Evolutionary conservation across 2,888 invertebrate species (phyloP).

Genomic region (Theodoxus fluviatilis): DNA sequence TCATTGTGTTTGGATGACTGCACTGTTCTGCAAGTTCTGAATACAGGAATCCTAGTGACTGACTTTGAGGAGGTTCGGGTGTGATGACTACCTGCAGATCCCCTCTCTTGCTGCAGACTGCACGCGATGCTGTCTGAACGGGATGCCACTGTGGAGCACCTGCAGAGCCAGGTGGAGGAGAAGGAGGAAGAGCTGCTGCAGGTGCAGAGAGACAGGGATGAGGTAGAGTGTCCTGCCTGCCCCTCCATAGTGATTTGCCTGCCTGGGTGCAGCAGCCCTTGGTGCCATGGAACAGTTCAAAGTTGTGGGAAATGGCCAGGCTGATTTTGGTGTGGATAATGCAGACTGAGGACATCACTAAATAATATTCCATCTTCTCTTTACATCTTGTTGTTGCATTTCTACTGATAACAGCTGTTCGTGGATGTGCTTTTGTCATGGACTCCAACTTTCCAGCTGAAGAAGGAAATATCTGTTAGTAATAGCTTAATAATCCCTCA

Average conservation of each 20-base stretch:
- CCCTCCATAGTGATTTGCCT: not conserved
- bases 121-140: slow-evolving; percentile 32
- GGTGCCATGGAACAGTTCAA: not conserved
- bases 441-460: too few relatives aligned
- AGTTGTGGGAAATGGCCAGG: too few relatives aligned
- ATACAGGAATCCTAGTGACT: too few relatives aligned
- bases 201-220: slow-evolving; percentile 36
- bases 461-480: too few relatives aligned
- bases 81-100: not conserved
- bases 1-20: not conserved
- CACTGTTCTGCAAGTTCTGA: too few relatives aligned
- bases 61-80: too few relatives aligned
- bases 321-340: not conserved
- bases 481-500: too few relatives aligned
- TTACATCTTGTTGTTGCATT: too few relatives aligned
- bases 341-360: not conserved
- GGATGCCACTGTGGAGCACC: slow-evolving; percentile 26
- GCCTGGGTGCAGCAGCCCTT: not conserved
- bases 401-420: too few relatives aligned
- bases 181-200: slow-evolving; percentile 43
- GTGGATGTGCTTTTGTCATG: too few relatives aligned
- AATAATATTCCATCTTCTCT: too few relatives aligned
- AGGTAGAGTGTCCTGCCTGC: slow-evolving; percentile 28
- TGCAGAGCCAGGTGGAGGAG: slow-evolving; percentile 32
- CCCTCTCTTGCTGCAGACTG: slow-evolving; percentile 35